Conservation (phyloP, 2,888 invertebrate species). For the Euplexia lucipara region DNA sequence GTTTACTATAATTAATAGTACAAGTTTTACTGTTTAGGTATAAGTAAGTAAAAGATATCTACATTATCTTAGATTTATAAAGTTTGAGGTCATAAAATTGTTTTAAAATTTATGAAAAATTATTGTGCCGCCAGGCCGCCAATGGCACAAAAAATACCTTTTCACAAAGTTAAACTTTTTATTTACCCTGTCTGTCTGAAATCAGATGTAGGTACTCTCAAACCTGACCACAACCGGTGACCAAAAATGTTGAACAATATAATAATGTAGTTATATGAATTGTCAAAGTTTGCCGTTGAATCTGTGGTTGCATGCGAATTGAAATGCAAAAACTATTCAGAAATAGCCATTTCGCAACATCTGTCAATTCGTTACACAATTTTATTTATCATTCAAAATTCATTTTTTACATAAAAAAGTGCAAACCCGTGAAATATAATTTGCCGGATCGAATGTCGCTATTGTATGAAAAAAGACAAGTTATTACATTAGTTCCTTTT, state of each 20-base stretch:
- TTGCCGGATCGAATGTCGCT: constrained; percentile 59
- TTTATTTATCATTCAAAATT: constrained; percentile 39
- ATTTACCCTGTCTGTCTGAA: constrained; percentile 4
- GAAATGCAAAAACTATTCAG: constrained; percentile 39
- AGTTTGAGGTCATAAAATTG: no score
- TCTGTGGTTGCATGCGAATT: constrained; percentile 36
- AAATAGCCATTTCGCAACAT: constrained; percentile 47
- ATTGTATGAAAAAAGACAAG: constrained; percentile 52
- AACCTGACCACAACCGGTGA: no score
- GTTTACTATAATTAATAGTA: no score
- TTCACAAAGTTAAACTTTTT: constrained; percentile 30
- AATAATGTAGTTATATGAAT: no score
- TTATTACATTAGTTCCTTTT: constrained; percentile 49
- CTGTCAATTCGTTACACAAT: constrained; percentile 54
- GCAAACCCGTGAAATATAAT: constrained; percentile 63
- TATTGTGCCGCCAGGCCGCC: no score
- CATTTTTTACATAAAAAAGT: constrained; percentile 49
- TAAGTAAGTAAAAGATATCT: no score
- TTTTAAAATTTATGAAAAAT: no score
- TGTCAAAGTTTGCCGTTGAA: constrained; percentile 5
- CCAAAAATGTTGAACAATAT: no score
- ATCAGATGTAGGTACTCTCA: no score
- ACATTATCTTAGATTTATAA: no score
- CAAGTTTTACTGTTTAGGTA: no score
- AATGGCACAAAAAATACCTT: no score